phyloP scores from a whole-genome alignment of 1,140 invertebrate genomes.

The Archivesica marissinica region DNA sequence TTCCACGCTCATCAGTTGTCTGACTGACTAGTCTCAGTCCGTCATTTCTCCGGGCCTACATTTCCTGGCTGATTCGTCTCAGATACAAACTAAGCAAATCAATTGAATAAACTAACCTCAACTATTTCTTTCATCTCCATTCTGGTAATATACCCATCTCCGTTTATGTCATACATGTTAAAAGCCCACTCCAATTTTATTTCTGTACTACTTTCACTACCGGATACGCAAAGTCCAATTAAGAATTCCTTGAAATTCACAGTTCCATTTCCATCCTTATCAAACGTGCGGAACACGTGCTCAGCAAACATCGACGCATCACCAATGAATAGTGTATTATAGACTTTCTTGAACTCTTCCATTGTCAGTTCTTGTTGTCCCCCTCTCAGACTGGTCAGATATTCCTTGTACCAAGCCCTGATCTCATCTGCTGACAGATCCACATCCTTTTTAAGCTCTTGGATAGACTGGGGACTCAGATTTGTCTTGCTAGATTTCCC shows the following conservation, averaged over 20 bases:
- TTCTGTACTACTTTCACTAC: conserved; percentile 89
- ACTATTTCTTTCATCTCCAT: conserved; percentile 79
- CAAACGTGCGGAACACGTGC: conserved; percentile 78
- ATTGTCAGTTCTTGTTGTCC: conserved; percentile 93
- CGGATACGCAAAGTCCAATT: conserved; percentile 73
- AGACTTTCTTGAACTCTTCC: conserved; percentile 80
- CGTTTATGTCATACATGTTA: conserved; percentile 94
- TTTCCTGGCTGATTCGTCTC: too few relatives aligned
- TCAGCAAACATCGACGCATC: conserved; percentile 70
- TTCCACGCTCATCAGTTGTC: too few relatives aligned
- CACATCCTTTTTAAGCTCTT: conserved; percentile 40
- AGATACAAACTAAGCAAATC: too few relatives aligned
- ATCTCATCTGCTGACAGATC: conserved; percentile 60
- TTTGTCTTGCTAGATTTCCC: conserved; percentile 11
- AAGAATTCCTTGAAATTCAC: conserved; percentile 79
- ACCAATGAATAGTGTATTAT: conserved; percentile 71
- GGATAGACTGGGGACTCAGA: conserved; percentile 50
- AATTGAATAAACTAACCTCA: conserved; percentile 64
- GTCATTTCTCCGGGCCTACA: too few relatives aligned
- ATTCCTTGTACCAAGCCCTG: conserved; percentile 62
- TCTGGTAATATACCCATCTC: conserved; percentile 92
- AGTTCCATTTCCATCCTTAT: conserved; percentile 69
- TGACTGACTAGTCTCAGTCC: too few relatives aligned
- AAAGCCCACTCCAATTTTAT: conserved; percentile 97
- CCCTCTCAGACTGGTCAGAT: conserved; percentile 87